Evolutionary conservation across 2,113 vertebrate genomes (phyloP), one percentile per base, ranked within the genome.

Genomic region (Neomonachus schauinslandi): DNA sequence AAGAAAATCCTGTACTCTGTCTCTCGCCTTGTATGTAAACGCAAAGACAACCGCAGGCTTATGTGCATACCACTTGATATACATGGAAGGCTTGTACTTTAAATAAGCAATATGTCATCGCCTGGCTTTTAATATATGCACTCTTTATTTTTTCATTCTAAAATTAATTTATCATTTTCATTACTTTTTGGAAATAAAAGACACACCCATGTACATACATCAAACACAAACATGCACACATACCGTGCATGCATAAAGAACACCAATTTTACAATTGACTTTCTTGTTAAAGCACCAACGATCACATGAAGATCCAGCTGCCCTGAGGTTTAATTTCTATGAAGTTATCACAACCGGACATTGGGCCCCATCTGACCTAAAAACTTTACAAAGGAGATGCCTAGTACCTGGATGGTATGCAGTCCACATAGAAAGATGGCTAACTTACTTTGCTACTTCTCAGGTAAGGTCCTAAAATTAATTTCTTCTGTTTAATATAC

Each of bases 371-470:
- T 82, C 98, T 0, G 99, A 99, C 90, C 98, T 99, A n/a, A 99
- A 99, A 92, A 98, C 99, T 26, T 98, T 99, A 55, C 99, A 99
- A 98, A 99, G 97, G 98, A 99, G 99, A 96, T 99, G 99, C 96
- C 99, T 99, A 69, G 74, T 98, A 0, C 99, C 99, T 0, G 99
- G 99, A 5, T 99, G 99, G 96, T 99, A 99, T 31, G 99, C 99
- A 2, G 97, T 99, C 67, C 99, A 99, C 89, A 99, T 99, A 14
- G 99, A 99, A 94, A 98, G 99, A 71, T 99, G 99, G 99, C 98
- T 99, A 57, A 96, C 98, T 2, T 98, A 99, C 98, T 99, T 99
- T 94, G 98, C 99, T 0, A 98, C 99, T 91, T 99, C 99, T 36
- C 99, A 99, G 99, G 99, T 99, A 99, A 98, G 49, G 4, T 69